Conservation (phyloP, 1,140 invertebrate genomes). For the Pararge aegeria region DNA sequence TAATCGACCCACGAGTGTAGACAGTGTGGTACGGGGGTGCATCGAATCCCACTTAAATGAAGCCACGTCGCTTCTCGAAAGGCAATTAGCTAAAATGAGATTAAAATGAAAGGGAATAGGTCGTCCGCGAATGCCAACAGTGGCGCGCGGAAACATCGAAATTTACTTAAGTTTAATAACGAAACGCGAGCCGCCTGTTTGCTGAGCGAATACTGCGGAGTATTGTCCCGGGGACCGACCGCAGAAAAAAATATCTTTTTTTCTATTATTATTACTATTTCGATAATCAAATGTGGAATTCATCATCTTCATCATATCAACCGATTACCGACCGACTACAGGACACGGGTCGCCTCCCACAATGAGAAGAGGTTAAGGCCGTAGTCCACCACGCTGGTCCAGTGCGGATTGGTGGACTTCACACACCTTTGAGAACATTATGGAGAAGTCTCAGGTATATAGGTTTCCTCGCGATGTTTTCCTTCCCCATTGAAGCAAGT, state of each 20-base stretch:
- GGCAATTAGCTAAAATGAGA: conserved; percentile 32
- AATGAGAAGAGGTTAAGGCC: no score
- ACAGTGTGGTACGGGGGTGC: neutral
- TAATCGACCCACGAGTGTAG: no score
- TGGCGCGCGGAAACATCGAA: conserved; percentile 67
- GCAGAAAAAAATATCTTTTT: neutral
- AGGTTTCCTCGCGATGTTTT: no score
- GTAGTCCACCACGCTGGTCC: no score
- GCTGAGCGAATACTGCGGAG: conserved; percentile 62
- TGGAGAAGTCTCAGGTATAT: no score
- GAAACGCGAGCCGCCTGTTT: conserved; percentile 73
- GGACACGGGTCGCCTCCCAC: no score
- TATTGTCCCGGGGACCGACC: conserved; percentile 46
- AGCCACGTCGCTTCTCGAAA: conserved; percentile 9
- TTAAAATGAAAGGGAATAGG: conserved; percentile 15
- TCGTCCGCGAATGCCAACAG: conserved; percentile 43
- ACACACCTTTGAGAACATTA: no score
- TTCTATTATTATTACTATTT: neutral
- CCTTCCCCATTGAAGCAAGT: no score
- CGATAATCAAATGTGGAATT: no score
- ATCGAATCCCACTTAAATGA: neutral
- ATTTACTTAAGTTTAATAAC: conserved; percentile 79
- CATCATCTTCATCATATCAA: no score
- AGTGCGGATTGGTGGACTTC: no score
- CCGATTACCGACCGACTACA: no score